phyloP scores from a whole-genome alignment of 2,797 vertebrate genomes.

The Sardinella longiceps region DNA sequence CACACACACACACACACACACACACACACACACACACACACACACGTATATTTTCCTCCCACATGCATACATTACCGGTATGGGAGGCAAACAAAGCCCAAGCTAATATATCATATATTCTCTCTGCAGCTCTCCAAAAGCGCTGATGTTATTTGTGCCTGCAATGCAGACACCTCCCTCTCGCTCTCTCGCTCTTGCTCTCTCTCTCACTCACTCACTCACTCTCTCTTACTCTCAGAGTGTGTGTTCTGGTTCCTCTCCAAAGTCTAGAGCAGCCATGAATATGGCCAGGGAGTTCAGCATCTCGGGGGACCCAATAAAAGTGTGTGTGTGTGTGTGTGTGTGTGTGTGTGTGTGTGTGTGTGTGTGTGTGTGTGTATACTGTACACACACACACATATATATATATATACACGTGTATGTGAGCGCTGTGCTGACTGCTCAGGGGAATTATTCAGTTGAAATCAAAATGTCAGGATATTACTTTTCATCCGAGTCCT shows the following conservation, averaged over 20 bases:
- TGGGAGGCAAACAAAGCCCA: background rate
- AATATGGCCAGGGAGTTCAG: background rate
- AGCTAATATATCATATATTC: background rate
- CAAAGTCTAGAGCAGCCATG: background rate
- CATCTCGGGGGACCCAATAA: slow-evolving; percentile 17
- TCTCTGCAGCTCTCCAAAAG: background rate
- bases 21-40: background rate
- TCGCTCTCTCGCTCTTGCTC: too few relatives aligned
- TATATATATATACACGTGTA: background rate
- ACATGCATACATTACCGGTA: too few relatives aligned
- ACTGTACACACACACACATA: too few relatives aligned
- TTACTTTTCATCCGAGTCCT: background rate
- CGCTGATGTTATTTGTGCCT: background rate
- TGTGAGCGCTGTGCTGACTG: background rate
- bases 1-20: background rate
- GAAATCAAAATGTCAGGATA: slow-evolving; percentile 20
- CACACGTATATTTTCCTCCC: too few relatives aligned
- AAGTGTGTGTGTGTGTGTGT: background rate
- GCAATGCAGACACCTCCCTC: background rate
- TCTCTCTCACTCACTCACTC: too few relatives aligned
- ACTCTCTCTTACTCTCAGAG: too few relatives aligned
- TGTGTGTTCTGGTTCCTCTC: background rate
- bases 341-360: slow-evolving; percentile 21
- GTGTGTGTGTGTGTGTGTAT: background rate
- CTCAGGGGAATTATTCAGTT: background rate